Percentiles rank a stretch among this genome's conserved stretches.
These are phyloP conservation scores for Diarsia dahlii DNA, from an alignment of 2,888 invertebrate genomes.

Conservation along the genomic window DNA sequence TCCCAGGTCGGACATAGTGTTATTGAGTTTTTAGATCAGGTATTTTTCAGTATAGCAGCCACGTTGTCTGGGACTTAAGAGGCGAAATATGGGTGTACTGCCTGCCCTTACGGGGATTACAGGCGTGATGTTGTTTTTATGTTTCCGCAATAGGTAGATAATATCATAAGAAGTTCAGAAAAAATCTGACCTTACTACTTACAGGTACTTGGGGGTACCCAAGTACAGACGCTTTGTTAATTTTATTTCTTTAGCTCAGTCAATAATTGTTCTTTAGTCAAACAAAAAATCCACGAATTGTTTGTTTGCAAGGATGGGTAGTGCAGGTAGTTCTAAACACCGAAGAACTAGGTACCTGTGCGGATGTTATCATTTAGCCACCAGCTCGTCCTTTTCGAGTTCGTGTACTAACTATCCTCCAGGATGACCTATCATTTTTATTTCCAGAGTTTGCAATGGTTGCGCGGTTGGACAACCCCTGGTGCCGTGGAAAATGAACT, in stretches of 20 bases:
- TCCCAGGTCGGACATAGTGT: background rate
- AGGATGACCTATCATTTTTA: background rate
- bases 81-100: background rate
- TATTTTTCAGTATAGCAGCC: background rate
- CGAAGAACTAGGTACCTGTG: background rate
- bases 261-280: background rate
- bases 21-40: background rate
- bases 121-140: background rate
- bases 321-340: background rate
- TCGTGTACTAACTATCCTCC: background rate
- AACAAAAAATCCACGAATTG: background rate
- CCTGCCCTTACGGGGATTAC: background rate
- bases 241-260: background rate
- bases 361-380: background rate
- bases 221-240: background rate
- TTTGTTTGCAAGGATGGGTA: background rate
- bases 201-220: background rate
- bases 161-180: background rate
- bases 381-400: background rate
- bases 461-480: slow-evolving; percentile 94
- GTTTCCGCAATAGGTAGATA: background rate
- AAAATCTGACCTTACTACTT: background rate
- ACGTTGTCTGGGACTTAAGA: background rate
- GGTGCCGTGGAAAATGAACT: slow-evolving; percentile 91
- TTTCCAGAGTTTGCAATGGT: slow-evolving; percentile 92